A percentile compares a stretch with the other conserved stretches of the same genome.
Conservation (phyloP, 2,888 invertebrate species). For the Apamea monoglypha region DNA sequence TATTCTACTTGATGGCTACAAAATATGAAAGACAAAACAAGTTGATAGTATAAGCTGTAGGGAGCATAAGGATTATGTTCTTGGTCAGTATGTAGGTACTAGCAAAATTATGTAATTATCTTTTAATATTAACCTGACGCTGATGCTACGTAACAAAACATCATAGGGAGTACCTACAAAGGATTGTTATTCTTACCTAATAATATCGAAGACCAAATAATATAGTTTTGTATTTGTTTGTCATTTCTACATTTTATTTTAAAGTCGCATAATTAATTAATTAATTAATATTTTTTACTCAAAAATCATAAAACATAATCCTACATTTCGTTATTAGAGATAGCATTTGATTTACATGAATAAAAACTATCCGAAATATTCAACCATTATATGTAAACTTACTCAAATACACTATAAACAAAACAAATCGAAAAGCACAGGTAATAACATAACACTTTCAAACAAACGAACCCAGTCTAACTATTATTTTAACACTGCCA, state of each 20-base stretch:
- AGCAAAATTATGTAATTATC: slow-evolving; percentile 20
- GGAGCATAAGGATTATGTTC: not conserved
- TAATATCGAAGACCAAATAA: not conserved
- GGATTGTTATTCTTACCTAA: not conserved
- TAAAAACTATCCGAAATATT: not conserved
- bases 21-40: not conserved
- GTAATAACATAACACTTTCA: not conserved
- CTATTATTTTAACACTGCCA: slow-evolving; percentile 6
- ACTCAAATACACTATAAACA: not conserved
- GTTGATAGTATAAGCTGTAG: not conserved
- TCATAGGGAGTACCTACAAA: not conserved
- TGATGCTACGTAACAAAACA: not conserved
- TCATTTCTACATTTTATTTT: not conserved
- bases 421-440: not conserved
- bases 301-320: no score
- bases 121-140: not conserved
- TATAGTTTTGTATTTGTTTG: not conserved
- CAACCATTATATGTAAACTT: not conserved
- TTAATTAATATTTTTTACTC: not conserved
- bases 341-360: not conserved
- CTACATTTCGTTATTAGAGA: not conserved
- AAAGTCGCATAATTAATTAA: not conserved
- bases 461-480: not conserved
- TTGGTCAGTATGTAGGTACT: not conserved
- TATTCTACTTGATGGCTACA: not conserved